phyloP scores from a whole-genome alignment of 2,113 vertebrate species.

The Ellobius talpinus region DNA sequence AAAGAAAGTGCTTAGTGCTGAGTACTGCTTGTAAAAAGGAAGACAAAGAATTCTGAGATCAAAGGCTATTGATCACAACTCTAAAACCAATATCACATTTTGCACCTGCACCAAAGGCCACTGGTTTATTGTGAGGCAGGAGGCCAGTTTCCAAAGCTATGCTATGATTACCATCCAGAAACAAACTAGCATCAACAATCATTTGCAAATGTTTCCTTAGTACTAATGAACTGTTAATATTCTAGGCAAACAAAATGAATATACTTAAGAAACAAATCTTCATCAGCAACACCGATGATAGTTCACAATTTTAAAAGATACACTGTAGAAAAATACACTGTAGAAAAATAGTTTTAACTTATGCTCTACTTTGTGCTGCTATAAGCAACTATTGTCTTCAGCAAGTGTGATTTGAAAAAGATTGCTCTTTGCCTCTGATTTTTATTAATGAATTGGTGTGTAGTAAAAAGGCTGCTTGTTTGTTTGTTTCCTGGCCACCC shows the following conservation, averaged over 20 bases:
- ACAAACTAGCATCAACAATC: background rate
- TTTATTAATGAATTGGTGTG: background rate
- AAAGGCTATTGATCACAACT: slow-evolving; percentile 82
- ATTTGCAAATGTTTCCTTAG: background rate
- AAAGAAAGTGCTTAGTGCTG: slow-evolving; percentile 46
- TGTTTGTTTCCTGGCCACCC: too few relatives aligned
- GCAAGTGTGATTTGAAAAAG: background rate
- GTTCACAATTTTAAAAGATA: background rate
- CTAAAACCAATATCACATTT: slow-evolving; percentile 75
- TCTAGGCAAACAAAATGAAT: background rate
- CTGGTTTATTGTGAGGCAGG: slow-evolving; percentile 72
- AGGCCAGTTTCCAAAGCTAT: slow-evolving; percentile 28
- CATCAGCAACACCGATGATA: background rate
- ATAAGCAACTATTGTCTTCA: background rate
- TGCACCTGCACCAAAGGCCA: slow-evolving; percentile 42
- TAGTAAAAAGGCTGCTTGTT: too few relatives aligned
- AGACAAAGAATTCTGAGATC: slow-evolving; percentile 79
- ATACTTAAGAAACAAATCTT: background rate
- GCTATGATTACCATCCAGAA: background rate
- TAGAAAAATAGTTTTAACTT: slow-evolving; percentile 16
- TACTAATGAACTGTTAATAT: background rate
- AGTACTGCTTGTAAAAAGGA: slow-evolving; percentile 71
- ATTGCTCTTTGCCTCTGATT: slow-evolving; percentile 6
- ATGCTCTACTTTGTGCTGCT: background rate
- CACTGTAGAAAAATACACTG: background rate